phyloP scores from a whole-genome alignment of 2,113 vertebrate species.

The Mus spicilegus region DNA sequence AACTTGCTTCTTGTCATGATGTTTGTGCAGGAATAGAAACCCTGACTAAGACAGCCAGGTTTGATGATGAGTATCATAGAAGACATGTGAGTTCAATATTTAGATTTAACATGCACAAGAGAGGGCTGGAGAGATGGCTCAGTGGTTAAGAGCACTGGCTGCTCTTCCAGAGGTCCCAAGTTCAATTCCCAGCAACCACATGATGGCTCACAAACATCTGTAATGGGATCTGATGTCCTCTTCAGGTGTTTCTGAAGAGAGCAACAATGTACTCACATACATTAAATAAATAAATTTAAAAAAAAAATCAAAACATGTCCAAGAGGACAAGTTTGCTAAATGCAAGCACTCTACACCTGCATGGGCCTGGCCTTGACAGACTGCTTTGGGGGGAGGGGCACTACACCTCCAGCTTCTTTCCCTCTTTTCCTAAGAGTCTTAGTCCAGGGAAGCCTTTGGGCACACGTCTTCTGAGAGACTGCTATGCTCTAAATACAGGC shows the following conservation, averaged over 20 bases:
- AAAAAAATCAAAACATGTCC: too few species aligned
- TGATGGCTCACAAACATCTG: too few species aligned
- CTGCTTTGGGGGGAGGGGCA: neutral
- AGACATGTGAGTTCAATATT: neutral
- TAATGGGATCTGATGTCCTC: too few species aligned
- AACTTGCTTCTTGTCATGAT: too few species aligned
- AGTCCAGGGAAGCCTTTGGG: neutral
- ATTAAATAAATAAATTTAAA: too few species aligned
- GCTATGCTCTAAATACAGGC: neutral
- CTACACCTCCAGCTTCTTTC: neutral
- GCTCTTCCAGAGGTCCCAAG: too few species aligned
- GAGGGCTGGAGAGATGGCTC: too few species aligned
- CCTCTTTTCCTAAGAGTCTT: neutral
- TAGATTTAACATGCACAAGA: neutral
- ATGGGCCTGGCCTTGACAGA: neutral
- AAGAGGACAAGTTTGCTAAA: neutral
- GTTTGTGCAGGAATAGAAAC: too few species aligned
- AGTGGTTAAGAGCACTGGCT: too few species aligned
- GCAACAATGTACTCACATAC: too few species aligned
- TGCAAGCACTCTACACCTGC: neutral
- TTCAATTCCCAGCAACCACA: too few species aligned
- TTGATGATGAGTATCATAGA: neutral
- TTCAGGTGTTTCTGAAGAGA: too few species aligned
- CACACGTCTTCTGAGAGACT: neutral
- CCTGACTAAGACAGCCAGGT: neutral